A percentile compares a stretch with the other conserved stretches of the same genome.
Evolutionary conservation across 2,113 vertebrate genomes (phyloP).

Genomic region (Miniopterus natalensis): DNA sequence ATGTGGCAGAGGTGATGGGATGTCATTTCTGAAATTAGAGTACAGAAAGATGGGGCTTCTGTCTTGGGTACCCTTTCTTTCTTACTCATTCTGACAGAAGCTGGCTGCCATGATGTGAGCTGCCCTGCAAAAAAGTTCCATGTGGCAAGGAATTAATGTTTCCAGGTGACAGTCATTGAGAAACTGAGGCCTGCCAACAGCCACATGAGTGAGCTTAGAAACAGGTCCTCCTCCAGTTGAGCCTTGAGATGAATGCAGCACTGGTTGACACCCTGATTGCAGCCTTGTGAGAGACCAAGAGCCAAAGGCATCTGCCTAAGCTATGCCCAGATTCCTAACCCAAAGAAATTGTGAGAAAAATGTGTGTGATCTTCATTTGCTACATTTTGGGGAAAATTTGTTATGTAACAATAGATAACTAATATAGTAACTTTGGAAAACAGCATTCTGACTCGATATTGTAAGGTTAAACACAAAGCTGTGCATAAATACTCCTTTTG

Average conservation of each 20-base stretch:
- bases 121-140: not conserved
- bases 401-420: not conserved
- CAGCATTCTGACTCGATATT: not conserved
- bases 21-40: not conserved
- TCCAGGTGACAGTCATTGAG: not conserved
- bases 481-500: not conserved
- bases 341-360: too few species aligned
- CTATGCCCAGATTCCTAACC: not conserved
- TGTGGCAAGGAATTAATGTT: not conserved
- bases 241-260: not conserved
- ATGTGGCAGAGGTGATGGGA: not conserved
- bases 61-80: not conserved
- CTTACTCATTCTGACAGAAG: not conserved
- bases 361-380: too few species aligned
- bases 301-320: too few species aligned
- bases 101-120: not conserved
- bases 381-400: too few species aligned
- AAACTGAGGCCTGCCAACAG: not conserved
- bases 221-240: not conserved
- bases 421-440: conserved; percentile 8
- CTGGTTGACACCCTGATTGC: not conserved
- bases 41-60: not conserved
- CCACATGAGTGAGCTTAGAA: too few species aligned
- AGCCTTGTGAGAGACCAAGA: not conserved
- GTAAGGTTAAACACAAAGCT: not conserved